Conservation (phyloP, 2,888 invertebrate genomes). For the Caenorhabditis angaria region DNA sequence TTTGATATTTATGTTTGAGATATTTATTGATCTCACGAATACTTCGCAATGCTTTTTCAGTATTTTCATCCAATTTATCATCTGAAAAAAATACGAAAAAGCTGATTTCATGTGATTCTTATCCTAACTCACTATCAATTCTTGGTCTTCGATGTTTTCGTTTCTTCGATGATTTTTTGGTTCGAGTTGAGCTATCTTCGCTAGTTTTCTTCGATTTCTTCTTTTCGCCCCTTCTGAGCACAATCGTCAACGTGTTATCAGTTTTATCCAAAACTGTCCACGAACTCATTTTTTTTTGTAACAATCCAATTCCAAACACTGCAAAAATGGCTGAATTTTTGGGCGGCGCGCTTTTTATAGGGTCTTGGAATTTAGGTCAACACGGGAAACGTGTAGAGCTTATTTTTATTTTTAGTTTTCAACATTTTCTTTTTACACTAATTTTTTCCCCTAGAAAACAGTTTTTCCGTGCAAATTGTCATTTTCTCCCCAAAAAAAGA, state of each 20-base stretch:
- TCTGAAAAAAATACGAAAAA: background rate
- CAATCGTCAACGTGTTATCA: background rate
- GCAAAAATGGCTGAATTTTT: too few species aligned
- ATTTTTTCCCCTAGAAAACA: too few species aligned
- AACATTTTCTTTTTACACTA: too few species aligned
- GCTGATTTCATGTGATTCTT: too few species aligned
- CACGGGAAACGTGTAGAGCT: too few species aligned
- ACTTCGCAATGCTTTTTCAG: background rate
- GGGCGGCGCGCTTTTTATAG: too few species aligned
- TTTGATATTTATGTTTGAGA: background rate
- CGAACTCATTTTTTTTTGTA: background rate
- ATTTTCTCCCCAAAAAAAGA: too few species aligned
- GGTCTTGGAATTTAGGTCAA: too few species aligned
- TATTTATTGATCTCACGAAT: background rate
- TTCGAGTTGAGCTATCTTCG: background rate
- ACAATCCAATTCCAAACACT: too few species aligned
- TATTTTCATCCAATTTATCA: background rate
- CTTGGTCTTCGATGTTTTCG: background rate
- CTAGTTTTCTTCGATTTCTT: background rate
- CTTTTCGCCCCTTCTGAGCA: background rate
- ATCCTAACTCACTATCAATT: too few species aligned
- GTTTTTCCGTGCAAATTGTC: too few species aligned
- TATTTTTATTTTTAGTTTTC: too few species aligned
- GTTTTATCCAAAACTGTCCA: background rate
- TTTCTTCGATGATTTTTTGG: background rate